These are phyloP conservation scores for Solenopsis invicta DNA, from an alignment of 1,140 invertebrate genomes.

Conservation along the genomic window DNA sequence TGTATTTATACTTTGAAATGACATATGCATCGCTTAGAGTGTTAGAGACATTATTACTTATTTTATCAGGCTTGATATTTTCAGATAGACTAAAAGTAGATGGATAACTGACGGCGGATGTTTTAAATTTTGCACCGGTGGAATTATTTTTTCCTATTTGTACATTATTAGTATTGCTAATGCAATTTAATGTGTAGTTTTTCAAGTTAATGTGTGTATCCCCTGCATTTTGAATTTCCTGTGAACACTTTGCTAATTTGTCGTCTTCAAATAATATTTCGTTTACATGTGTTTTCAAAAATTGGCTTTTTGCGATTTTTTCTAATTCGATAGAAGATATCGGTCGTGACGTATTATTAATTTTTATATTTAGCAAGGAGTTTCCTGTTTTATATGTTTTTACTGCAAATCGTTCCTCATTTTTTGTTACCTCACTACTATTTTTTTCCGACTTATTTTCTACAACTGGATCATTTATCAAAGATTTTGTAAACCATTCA, in stretches of 20 bases:
- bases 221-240: neutral
- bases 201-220: neutral
- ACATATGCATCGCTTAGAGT: neutral
- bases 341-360: neutral
- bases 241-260: neutral
- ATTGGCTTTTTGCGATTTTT: neutral
- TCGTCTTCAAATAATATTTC: conserved; percentile 16
- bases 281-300: neutral
- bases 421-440: neutral
- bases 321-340: neutral
- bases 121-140: neutral
- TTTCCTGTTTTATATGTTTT: neutral
- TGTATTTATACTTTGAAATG: neutral
- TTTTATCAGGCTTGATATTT: neutral
- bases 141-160: neutral
- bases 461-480: neutral
- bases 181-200: neutral
- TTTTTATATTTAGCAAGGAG: neutral
- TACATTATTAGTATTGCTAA: neutral
- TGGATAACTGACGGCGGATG: neutral
- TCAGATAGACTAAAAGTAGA: neutral
- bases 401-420: neutral
- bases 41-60: neutral
- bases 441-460: neutral
- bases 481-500: neutral